Conservation (phyloP, 2,888 invertebrate species). For the Stenodema calcarata region DNA sequence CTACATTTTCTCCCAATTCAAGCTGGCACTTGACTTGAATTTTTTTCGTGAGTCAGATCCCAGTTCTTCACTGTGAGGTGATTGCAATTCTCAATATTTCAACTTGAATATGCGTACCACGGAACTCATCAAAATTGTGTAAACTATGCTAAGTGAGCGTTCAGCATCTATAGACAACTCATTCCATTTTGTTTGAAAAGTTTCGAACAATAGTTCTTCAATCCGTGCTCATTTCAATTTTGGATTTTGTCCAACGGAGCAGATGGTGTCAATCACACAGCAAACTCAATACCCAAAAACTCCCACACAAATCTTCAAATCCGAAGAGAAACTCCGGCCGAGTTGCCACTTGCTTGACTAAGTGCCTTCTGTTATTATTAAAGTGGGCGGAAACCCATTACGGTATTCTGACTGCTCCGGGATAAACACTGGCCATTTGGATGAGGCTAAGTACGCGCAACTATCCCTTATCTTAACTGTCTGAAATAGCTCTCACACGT, state of each 20-base stretch:
- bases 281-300: not conserved
- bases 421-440: not conserved
- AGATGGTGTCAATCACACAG: not conserved
- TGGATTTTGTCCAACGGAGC: not conserved
- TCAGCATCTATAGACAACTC: too few species aligned
- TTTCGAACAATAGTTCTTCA: too few species aligned
- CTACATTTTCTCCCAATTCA: too few species aligned
- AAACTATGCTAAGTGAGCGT: too few species aligned
- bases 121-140: too few species aligned
- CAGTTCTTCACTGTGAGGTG: too few species aligned
- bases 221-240: too few species aligned
- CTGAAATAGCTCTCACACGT: not conserved
- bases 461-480: not conserved
- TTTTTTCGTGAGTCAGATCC: too few species aligned
- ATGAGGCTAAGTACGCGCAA: not conserved
- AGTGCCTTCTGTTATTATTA: conserved; percentile 10
- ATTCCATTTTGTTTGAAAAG: too few species aligned
- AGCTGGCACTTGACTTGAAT: too few species aligned
- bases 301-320: not conserved
- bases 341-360: not conserved
- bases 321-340: not conserved
- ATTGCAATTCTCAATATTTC: too few species aligned
- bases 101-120: too few species aligned
- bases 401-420: not conserved
- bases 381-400: not conserved